Conservation (phyloP, 2,888 invertebrate species). For the Subacronicta megacephala region DNA sequence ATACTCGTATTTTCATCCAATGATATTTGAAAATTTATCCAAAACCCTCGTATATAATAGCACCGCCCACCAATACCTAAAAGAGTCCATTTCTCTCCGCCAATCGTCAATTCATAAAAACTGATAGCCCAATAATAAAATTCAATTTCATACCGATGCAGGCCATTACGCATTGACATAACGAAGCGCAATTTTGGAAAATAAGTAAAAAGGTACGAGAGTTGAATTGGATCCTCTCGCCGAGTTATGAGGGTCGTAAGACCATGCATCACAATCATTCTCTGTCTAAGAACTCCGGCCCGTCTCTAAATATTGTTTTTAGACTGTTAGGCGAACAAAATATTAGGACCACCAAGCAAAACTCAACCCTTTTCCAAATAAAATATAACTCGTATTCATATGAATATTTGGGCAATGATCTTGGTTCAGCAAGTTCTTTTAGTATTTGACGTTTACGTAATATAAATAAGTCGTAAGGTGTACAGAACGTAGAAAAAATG, state of each 20-base stretch:
- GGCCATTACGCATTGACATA: constrained; percentile 50
- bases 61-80: constrained; percentile 6
- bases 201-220: constrained; percentile 63
- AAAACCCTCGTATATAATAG: constrained; percentile 11
- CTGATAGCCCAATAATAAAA: constrained; percentile 50
- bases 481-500: constrained; percentile 24
- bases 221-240: constrained; percentile 64
- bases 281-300: constrained; percentile 69
- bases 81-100: constrained; percentile 18
- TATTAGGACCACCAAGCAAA: constrained; percentile 39
- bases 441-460: constrained; percentile 64
- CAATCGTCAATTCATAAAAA: constrained; percentile 42
- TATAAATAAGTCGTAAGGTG: constrained; percentile 49
- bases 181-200: constrained; percentile 60
- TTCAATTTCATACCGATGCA: constrained; percentile 53
- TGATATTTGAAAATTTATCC: neutral
- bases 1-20: neutral
- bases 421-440: constrained; percentile 61
- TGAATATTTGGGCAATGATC: constrained; percentile 48
- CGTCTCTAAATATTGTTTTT: constrained; percentile 74
- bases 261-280: constrained; percentile 76
- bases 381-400: constrained; percentile 29
- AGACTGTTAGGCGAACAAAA: constrained; percentile 60
- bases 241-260: constrained; percentile 69
- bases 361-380: constrained; percentile 33